Percentiles rank a stretch among this genome's conserved stretches.
Evolutionary conservation across 2,797 vertebrate genomes (phyloP).

Genomic region (Manis pentadactyla): DNA sequence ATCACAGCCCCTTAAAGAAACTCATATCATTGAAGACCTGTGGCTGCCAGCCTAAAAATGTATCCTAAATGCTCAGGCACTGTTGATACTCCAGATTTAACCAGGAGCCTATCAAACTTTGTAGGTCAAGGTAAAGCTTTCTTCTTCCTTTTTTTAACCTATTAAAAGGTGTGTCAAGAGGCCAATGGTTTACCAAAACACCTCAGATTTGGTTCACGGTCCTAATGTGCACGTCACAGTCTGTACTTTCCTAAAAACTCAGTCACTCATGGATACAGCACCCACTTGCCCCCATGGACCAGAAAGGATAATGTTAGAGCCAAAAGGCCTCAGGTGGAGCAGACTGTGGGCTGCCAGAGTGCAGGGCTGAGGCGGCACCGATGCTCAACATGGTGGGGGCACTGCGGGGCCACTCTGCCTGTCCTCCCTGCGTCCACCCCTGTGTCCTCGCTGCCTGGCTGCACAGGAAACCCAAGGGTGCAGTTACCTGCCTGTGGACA

Average conservation of each 20-base stretch:
- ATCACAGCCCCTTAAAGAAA: background rate
- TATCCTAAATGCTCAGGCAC: background rate
- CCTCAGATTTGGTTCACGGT: background rate
- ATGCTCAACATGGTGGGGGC: rapidly evolving
- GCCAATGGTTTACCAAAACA: background rate
- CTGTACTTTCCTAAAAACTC: background rate
- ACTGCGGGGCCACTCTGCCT: background rate
- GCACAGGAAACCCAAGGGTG: no score
- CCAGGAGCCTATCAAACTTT: background rate
- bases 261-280: background rate
- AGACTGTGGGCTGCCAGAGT: background rate
- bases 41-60: background rate
- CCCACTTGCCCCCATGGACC: no score
- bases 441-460: background rate
- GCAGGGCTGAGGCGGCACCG: background rate
- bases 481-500: background rate
- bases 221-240: background rate
- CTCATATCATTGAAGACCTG: background rate
- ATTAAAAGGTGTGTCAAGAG: background rate
- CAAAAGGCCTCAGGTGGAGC: background rate
- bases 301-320: background rate
- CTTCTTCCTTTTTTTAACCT: background rate
- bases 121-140: background rate
- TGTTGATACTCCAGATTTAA: background rate
- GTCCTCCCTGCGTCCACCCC: background rate